These are phyloP conservation scores for Lamprotornis superbus DNA, from an alignment of 2,113 vertebrate genomes.

Conservation along the genomic window DNA sequence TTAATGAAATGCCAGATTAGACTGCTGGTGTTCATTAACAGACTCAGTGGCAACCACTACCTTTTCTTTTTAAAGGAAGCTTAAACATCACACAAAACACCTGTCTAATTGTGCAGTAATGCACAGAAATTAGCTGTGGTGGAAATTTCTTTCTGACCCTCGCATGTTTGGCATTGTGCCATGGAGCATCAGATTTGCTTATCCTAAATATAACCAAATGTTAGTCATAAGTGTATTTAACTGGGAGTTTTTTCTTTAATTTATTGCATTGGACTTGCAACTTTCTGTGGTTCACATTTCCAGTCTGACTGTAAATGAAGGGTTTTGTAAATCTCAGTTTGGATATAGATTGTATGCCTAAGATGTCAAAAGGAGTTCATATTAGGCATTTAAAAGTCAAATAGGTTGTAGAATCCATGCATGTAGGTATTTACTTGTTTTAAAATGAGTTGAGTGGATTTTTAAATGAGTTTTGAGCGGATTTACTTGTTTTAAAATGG, in stretches of 20 bases:
- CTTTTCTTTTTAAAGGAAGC: not conserved
- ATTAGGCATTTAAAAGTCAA: not conserved
- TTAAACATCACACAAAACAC: not conserved
- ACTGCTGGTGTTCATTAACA: not conserved
- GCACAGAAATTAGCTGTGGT: not conserved
- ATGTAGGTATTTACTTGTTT: not conserved
- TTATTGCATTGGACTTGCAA: not conserved
- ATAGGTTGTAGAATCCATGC: not conserved
- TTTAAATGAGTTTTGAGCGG: too few relatives aligned
- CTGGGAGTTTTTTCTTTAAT: not conserved
- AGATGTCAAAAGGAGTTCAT: not conserved
- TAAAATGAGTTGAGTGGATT: not conserved
- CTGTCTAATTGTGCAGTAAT: not conserved
- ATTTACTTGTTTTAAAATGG: not conserved
- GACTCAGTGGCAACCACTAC: not conserved
- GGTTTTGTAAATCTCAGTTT: not conserved
- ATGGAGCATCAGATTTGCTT: not conserved
- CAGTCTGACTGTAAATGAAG: not conserved
- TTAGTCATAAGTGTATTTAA: not conserved
- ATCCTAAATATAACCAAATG: slow-evolving; percentile 14
- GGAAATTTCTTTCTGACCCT: not conserved
- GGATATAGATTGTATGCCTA: not conserved
- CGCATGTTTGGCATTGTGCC: not conserved
- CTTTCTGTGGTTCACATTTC: not conserved
- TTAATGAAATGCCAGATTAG: not conserved